These are phyloP conservation scores for Anoncus sp. DNA, from an alignment of 2,888 invertebrate species.

Conservation along the genomic window DNA sequence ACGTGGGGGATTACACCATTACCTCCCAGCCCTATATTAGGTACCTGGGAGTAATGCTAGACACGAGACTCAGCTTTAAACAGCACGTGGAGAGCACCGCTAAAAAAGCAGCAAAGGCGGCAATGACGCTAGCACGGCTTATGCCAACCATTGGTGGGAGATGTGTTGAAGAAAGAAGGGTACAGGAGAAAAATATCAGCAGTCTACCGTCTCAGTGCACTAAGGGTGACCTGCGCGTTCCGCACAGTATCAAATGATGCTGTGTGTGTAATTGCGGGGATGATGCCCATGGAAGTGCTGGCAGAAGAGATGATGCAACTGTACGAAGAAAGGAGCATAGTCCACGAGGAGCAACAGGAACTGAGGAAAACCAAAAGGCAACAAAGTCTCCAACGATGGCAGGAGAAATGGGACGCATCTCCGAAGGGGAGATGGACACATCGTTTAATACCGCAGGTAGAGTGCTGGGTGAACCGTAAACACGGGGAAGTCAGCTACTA, in stretches of 20 bases:
- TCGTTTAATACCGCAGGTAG: not conserved
- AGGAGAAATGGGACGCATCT: not conserved
- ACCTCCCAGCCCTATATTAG: too few relatives aligned
- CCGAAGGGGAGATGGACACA: not conserved
- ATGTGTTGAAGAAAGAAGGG: conserved; percentile 1
- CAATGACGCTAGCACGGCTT: too few relatives aligned
- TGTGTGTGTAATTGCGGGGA: conserved; percentile 52
- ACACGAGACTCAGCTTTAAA: too few relatives aligned
- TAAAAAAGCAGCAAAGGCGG: too few relatives aligned
- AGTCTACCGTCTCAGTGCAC: conserved; percentile 24
- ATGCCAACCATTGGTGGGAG: too few relatives aligned
- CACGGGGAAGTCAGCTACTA: conserved; percentile 47
- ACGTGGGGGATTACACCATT: too few relatives aligned
- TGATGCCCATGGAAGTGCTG: conserved; percentile 47
- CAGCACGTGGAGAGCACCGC: too few relatives aligned
- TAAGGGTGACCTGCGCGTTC: conserved; percentile 45
- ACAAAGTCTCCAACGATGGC: too few relatives aligned
- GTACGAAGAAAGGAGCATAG: too few relatives aligned
- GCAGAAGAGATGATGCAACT: conserved; percentile 31
- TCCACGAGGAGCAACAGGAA: too few relatives aligned
- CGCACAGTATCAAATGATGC: conserved; percentile 55
- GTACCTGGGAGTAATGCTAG: too few relatives aligned
- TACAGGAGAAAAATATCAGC: conserved; percentile 31
- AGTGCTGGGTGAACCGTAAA: not conserved
- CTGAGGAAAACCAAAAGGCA: not conserved